Conservation (phyloP, 2,797 vertebrate species). For the Cryptoprocta ferox region DNA sequence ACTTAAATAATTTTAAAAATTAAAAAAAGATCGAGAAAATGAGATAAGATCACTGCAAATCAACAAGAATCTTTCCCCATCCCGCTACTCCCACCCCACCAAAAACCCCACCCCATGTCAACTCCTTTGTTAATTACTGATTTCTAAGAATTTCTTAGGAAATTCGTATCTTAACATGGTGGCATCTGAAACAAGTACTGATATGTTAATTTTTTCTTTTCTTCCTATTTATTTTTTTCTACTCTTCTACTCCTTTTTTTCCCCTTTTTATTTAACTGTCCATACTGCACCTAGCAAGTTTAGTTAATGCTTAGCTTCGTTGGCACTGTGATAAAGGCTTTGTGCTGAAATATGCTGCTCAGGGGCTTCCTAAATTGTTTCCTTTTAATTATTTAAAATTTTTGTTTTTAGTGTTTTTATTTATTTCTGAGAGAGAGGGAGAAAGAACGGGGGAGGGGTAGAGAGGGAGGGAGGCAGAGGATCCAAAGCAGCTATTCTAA, state of each 20-base stretch:
- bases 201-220: neutral
- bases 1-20: too few species aligned
- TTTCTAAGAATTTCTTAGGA: neutral
- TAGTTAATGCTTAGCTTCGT: neutral
- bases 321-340: neutral
- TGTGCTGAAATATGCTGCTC: neutral
- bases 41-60: neutral
- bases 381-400: neutral
- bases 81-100: neutral
- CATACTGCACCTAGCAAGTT: neutral
- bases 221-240: neutral
- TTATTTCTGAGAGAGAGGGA: too few species aligned
- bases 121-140: neutral
- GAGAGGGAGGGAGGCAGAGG: too few species aligned
- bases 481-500: too few species aligned
- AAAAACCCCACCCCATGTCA: neutral
- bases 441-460: too few species aligned
- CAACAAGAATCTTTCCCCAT: neutral
- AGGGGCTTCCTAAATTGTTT: slow-evolving; percentile 13
- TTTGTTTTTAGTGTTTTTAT: neutral
- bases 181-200: neutral
- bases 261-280: neutral
- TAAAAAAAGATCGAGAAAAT: neutral
- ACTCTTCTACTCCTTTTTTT: neutral
- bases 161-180: neutral